Evolutionary conservation across 1,140 invertebrate species (phyloP), one percentile per base, ranked within the genome.

Genomic region (Meloidogyne hapla): DNA sequence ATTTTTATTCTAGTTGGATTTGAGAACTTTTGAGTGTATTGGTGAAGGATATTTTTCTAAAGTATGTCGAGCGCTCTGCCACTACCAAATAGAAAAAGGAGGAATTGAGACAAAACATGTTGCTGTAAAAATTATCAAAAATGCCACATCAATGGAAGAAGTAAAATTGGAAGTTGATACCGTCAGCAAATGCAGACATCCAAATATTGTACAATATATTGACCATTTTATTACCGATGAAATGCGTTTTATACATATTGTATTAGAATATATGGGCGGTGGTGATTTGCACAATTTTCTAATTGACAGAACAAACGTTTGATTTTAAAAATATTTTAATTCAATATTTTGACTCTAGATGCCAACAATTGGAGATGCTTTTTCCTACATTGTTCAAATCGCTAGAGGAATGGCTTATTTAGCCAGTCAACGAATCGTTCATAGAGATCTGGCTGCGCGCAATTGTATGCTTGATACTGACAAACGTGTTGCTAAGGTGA

Each of bases 391-490:
- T 25, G 3, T 73, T 2, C 81, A 81, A 78, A 83, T 83, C 40
- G 72, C 71, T 18, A 67, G 65, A 66, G 95, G 92, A 13, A 92
- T 94, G 90, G 93, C 93, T 82, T 91, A 94, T 77, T 88, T 96
- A 33, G 90, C 93, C 1, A 91, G 91, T 75, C 90, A 91, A 77
- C 89, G 93, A 38, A 89, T 93, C 48, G 91, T 94, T 4, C 94
- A 95, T 87, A 91, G 91, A 82, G 95, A 98, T 88, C 89, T 98
- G 74, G 94, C 94, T 6, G 92, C 94, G 0, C 90, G 95, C n/a
- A 98, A 98, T 87, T 94, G 95, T 85, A 87, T 86, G 84, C 84
- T 68, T 3, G 63, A 71, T 18, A 65, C 18, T 5, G n/a, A 13
- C 21, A 56, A 64, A 13, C 12, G 45, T 28, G 26, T 68, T 45